Conservation (phyloP, 2,113 vertebrate species). For the Pelecanoides urinatrix region DNA sequence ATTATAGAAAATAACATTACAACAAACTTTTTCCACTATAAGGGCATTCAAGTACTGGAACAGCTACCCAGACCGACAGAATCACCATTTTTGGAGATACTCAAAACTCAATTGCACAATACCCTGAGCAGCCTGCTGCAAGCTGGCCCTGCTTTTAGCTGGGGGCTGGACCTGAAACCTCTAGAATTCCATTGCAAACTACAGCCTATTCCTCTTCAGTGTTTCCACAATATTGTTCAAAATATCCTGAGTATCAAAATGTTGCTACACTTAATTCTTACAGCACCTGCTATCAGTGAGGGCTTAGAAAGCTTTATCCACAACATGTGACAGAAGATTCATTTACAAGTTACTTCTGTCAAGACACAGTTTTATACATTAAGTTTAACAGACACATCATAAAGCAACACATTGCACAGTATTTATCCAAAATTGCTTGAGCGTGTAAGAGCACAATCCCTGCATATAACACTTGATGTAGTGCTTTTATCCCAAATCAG, state of each 20-base stretch:
- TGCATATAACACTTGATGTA: rapidly evolving
- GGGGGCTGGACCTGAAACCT: background rate
- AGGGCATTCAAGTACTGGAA: background rate
- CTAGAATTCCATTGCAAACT: background rate
- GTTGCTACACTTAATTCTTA: background rate
- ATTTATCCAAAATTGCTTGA: rapidly evolving
- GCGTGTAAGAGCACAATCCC: rapidly evolving
- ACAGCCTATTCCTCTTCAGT: background rate
- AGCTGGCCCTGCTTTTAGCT: background rate
- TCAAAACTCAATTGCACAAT: background rate
- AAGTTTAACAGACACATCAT: rapidly evolving
- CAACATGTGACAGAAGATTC: rapidly evolving
- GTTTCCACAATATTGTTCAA: background rate
- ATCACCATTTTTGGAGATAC: background rate
- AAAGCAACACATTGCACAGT: rapidly evolving
- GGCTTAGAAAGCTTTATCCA: background rate
- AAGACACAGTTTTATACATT: rapidly evolving
- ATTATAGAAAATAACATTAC: background rate
- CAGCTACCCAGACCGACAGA: background rate
- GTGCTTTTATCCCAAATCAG: background rate
- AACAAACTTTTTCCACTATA: rapidly evolving
- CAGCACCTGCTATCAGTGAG: background rate
- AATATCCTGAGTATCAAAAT: rapidly evolving
- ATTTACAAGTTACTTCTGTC: background rate
- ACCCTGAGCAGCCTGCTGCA: background rate